These are phyloP conservation scores for Leucophora obtusa DNA, from an alignment of 2,888 invertebrate genomes.

Conservation along the genomic window DNA sequence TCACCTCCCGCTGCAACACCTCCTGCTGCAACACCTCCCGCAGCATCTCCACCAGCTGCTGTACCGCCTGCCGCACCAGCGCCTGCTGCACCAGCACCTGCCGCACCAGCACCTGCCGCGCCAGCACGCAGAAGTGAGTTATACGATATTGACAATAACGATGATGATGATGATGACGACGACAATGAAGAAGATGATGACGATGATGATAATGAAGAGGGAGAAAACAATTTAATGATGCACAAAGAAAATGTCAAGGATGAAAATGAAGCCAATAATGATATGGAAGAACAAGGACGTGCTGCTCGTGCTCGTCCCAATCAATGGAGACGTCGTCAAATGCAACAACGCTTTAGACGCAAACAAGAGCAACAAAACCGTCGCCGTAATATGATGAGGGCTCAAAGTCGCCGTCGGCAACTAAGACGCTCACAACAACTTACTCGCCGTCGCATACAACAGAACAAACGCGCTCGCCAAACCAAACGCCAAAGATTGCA, in stretches of 20 bases:
- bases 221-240: neutral
- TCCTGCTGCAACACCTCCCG: neutral
- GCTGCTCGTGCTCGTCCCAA: slow-evolving; percentile 52
- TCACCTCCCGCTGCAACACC: neutral
- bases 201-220: slow-evolving; percentile 6
- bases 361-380: slow-evolving; percentile 36
- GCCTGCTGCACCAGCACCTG: neutral
- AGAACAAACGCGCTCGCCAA: slow-evolving; percentile 61
- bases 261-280: neutral
- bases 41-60: neutral
- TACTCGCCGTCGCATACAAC: slow-evolving; percentile 10
- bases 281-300: slow-evolving; percentile 31
- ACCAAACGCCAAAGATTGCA: neutral
- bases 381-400: neutral
- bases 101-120: neutral
- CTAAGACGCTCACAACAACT: too few relatives aligned
- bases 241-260: slow-evolving; percentile 3
- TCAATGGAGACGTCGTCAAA: slow-evolving; percentile 36
- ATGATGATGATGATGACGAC: slow-evolving; percentile 16
- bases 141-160: neutral
- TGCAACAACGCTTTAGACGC: slow-evolving; percentile 42
- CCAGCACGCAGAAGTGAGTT: neutral
- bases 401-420: neutral
- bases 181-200: slow-evolving; percentile 33
- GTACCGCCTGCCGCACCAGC: neutral